Percentiles rank a stretch among this genome's conserved stretches.
Conservation (phyloP, 2,113 vertebrate genomes). For the Hippocampus abdominalis region DNA sequence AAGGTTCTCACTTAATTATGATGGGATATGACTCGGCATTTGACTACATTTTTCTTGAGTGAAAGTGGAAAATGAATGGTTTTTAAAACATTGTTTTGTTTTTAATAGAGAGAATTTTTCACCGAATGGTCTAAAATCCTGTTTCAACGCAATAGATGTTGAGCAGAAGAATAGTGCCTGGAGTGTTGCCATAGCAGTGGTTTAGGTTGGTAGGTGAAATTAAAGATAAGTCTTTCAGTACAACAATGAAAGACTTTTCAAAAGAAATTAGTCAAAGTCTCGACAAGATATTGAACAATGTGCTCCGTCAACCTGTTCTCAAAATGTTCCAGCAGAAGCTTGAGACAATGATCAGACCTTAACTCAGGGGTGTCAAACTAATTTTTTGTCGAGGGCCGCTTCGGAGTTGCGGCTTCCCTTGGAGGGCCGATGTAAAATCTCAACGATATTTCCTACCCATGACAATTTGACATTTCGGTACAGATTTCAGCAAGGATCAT, state of each 20-base stretch:
- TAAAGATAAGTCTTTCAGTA: no score
- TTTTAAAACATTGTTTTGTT: not conserved
- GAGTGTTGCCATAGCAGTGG: not conserved
- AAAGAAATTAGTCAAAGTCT: not conserved
- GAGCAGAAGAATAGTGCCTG: not conserved
- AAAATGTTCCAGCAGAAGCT: conserved; percentile 27
- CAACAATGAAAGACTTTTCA: not conserved
- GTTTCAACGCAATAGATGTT: not conserved
- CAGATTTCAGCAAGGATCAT: no score
- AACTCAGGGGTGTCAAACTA: no score
- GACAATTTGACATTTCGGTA: no score
- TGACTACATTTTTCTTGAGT: not conserved
- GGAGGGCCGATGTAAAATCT: no score
- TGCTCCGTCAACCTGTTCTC: not conserved
- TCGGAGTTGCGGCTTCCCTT: no score
- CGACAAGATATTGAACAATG: conserved; percentile 4
- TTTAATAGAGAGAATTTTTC: not conserved
- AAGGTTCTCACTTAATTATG: not conserved
- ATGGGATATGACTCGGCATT: not conserved
- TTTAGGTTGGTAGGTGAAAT: no score
- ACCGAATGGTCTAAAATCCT: not conserved
- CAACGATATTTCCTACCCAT: no score
- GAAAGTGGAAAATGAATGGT: not conserved
- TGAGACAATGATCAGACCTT: conserved; percentile 25
- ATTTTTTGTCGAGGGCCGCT: no score